Conservation (phyloP, 2,888 invertebrate genomes). For the Panorpa germanica region DNA sequence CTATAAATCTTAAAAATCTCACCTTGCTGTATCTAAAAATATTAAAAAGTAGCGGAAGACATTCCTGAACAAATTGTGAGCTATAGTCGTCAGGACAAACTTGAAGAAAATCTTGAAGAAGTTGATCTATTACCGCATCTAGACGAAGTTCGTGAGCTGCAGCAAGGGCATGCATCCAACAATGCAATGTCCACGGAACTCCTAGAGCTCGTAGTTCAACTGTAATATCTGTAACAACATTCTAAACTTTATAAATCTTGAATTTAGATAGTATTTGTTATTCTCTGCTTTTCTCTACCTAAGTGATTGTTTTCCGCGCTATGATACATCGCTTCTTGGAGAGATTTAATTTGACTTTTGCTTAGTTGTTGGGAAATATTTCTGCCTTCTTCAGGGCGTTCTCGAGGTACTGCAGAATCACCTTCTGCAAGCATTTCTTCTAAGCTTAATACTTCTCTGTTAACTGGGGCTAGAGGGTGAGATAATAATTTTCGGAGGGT, state of each 20-base stretch:
- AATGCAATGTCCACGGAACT: slow-evolving; percentile 81
- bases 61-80: slow-evolving; percentile 76
- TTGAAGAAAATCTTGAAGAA: slow-evolving; percentile 76
- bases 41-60: slow-evolving; percentile 73
- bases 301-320: slow-evolving; percentile 82
- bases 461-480: slow-evolving; percentile 45
- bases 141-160: slow-evolving; percentile 70
- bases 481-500: slow-evolving; percentile 61
- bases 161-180: slow-evolving; percentile 79
- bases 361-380: slow-evolving; percentile 35
- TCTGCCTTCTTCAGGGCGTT: slow-evolving; percentile 21
- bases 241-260: slow-evolving; percentile 9
- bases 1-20: no score
- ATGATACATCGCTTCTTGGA: slow-evolving; percentile 89
- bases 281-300: slow-evolving; percentile 25
- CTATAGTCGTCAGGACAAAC: slow-evolving; percentile 82
- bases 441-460: slow-evolving; percentile 59
- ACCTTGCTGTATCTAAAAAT: slow-evolving; percentile 82
- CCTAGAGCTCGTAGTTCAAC: slow-evolving; percentile 71
- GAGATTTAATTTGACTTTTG: slow-evolving; percentile 64
- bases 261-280: slow-evolving; percentile 4
- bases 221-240: slow-evolving; percentile 47
- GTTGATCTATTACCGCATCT: slow-evolving; percentile 72
- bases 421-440: slow-evolving; percentile 86
- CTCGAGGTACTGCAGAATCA: slow-evolving; percentile 23